These are phyloP conservation scores for Echinops telfairi DNA, from an alignment of 2,113 vertebrate genomes.

Conservation along the genomic window DNA sequence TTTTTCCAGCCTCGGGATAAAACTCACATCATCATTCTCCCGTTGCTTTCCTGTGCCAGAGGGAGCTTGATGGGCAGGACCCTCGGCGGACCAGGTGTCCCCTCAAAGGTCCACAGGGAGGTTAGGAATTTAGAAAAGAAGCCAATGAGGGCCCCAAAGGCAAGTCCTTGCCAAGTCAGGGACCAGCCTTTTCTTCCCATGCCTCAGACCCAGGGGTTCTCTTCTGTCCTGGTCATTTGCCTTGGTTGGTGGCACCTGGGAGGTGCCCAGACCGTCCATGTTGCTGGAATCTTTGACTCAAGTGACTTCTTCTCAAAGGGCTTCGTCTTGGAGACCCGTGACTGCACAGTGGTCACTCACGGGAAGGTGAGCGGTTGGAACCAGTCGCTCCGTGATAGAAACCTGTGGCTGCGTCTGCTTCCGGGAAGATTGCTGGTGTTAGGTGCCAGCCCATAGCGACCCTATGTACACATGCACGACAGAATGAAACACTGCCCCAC, in stretches of 20 bases:
- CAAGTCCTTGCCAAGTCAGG: accelerated
- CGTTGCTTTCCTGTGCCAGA: neutral
- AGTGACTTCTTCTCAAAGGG: neutral
- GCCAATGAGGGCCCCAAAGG: neutral
- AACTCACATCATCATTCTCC: neutral
- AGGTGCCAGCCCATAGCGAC: too few species aligned
- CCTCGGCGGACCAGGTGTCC: neutral
- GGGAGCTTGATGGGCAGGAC: too few species aligned
- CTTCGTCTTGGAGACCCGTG: too few species aligned
- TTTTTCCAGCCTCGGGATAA: neutral
- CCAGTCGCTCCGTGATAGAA: too few species aligned
- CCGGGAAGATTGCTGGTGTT: too few species aligned
- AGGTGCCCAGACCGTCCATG: neutral
- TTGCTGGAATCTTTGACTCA: neutral
- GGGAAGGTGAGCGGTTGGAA: too few species aligned
- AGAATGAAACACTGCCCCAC: too few species aligned
- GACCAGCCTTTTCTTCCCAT: neutral
- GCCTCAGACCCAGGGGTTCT: neutral
- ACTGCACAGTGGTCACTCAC: too few species aligned
- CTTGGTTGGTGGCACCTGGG: accelerated
- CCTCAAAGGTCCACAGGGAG: neutral
- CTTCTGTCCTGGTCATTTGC: neutral
- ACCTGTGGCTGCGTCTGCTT: too few species aligned
- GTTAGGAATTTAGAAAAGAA: neutral
- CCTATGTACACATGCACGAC: too few species aligned